Evolutionary conservation across 1,140 invertebrate species (phyloP).

Genomic region (Pristionchus pacificus): DNA sequence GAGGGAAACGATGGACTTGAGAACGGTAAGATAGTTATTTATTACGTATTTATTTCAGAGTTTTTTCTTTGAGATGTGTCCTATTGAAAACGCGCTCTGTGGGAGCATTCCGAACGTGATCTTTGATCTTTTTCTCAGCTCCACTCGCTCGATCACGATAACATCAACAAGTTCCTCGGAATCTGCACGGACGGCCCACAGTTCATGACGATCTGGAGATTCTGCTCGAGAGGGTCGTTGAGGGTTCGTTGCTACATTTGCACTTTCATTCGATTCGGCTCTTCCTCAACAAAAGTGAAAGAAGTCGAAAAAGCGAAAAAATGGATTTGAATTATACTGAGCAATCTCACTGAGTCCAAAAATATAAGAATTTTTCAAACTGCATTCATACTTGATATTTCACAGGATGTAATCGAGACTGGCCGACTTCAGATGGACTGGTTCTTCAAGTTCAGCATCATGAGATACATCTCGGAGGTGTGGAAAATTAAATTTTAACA

Average conservation of each 20-base stretch:
- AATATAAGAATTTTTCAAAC: not conserved
- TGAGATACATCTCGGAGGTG: slow-evolving; percentile 33
- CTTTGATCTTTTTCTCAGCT: slow-evolving; percentile 27
- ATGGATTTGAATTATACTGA: no score
- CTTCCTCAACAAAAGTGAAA: no score
- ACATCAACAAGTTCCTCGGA: slow-evolving; percentile 41
- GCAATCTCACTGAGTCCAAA: not conserved
- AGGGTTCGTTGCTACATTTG: no score
- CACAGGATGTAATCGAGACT: slow-evolving; percentile 32
- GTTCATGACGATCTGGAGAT: slow-evolving; percentile 26
- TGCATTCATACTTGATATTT: slow-evolving; percentile 10
- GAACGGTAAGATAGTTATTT: slow-evolving; percentile 25
- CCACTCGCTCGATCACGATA: slow-evolving; percentile 44
- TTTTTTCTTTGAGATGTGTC: no score
- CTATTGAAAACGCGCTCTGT: no score
- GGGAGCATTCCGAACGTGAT: slow-evolving; percentile 7
- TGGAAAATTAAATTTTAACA: not conserved
- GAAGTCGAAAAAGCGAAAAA: no score
- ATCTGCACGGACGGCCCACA: slow-evolving; percentile 38
- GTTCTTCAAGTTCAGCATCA: slow-evolving; percentile 36
- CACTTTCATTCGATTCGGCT: no score
- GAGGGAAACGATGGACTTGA: slow-evolving; percentile 19
- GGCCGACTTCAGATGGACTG: slow-evolving; percentile 35
- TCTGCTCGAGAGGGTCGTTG: slow-evolving; percentile 10
- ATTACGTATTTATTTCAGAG: no score